Evolutionary conservation across 2,113 vertebrate genomes (phyloP).

Genomic region (Typhlomys cinereus): DNA sequence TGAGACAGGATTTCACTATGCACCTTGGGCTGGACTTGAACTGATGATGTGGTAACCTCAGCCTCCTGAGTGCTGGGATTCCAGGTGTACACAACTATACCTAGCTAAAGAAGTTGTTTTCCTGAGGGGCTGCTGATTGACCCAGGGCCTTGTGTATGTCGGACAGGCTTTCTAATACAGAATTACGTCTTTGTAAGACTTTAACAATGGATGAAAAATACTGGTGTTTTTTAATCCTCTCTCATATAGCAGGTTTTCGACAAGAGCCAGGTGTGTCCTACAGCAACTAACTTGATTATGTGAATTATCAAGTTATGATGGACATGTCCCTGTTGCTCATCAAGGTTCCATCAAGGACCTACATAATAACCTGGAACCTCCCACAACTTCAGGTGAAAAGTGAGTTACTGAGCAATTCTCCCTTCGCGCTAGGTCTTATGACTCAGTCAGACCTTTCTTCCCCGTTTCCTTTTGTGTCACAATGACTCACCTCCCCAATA

Average conservation of each 20-base stretch:
- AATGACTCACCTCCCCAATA: neutral
- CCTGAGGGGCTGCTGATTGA: neutral
- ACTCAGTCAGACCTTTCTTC: neutral
- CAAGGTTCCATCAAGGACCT: neutral
- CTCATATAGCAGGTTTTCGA: slow-evolving; percentile 31
- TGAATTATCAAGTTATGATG: neutral
- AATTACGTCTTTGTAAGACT: neutral
- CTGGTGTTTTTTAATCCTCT: neutral
- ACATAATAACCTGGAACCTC: neutral
- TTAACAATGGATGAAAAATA: neutral
- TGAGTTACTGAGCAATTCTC: neutral
- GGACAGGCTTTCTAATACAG: neutral
- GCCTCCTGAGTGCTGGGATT: neutral
- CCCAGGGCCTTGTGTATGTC: neutral
- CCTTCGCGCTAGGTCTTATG: neutral
- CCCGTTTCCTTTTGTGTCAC: neutral
- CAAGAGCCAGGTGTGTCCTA: neutral
- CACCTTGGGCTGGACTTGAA: neutral
- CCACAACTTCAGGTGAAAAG: neutral
- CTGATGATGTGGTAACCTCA: neutral
- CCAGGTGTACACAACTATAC: rapidly evolving
- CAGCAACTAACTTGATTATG: slow-evolving; percentile 8
- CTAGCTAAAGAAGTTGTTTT: neutral
- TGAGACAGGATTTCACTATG: neutral
- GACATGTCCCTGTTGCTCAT: neutral